Conservation (phyloP, 1,140 invertebrate species). For the Belonocnema kinseyi region DNA sequence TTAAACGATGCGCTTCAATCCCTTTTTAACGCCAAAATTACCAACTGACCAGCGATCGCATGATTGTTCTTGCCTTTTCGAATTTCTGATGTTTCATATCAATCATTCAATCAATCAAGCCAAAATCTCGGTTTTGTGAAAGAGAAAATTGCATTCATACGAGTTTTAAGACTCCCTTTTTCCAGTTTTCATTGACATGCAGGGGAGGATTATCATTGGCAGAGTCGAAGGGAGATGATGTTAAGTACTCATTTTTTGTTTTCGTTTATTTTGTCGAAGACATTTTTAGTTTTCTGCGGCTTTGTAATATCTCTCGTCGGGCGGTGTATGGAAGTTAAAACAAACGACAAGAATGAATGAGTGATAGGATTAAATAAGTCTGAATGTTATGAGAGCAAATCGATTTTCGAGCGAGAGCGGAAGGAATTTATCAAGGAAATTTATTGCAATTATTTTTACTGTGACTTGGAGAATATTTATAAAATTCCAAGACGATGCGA, state of each 20-base stretch:
- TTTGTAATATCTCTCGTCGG: slow-evolving; percentile 34
- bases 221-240: slow-evolving; percentile 14
- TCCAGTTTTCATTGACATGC: slow-evolving; percentile 12
- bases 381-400: slow-evolving; percentile 19
- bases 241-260: slow-evolving; percentile 13
- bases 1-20: slow-evolving; percentile 56
- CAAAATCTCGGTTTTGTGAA: neutral
- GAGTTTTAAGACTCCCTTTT: neutral
- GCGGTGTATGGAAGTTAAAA: slow-evolving; percentile 17
- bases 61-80: slow-evolving; percentile 32
- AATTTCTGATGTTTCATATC: no score
- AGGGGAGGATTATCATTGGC: slow-evolving; percentile 12
- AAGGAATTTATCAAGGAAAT: neutral
- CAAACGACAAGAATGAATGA: neutral
- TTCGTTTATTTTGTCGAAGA: slow-evolving; percentile 41
- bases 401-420: slow-evolving; percentile 1
- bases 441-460: no score
- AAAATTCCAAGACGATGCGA: slow-evolving; percentile 16
- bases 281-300: slow-evolving; percentile 43
- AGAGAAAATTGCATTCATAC: slow-evolving; percentile 20
- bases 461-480: neutral
- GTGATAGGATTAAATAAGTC: neutral
- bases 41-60: slow-evolving; percentile 26
- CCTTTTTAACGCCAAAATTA: slow-evolving; percentile 33
- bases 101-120: neutral